Conservation (phyloP, 2,113 vertebrate genomes). For the Pogona vitticeps region DNA sequence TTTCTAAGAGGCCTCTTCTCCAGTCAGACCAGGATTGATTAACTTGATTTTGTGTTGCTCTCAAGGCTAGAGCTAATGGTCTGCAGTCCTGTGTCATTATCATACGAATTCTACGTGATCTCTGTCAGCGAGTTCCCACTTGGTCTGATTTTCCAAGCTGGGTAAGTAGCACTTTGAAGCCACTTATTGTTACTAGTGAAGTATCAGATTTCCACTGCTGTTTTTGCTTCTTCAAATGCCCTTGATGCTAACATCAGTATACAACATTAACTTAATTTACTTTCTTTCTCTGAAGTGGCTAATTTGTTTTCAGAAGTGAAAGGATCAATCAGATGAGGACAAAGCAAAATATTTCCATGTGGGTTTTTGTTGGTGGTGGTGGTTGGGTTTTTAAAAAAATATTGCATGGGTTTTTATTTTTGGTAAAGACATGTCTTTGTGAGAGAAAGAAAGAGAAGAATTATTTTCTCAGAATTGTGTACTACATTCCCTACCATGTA, state of each 20-base stretch:
- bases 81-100: conserved; percentile 98
- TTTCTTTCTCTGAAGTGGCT: not conserved
- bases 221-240: not conserved
- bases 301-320: conserved; percentile 15
- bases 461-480: not conserved
- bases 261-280: not conserved
- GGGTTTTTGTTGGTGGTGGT: too few species aligned
- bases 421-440: not conserved
- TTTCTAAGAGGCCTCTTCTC: conserved; percentile 76
- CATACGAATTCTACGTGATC: conserved; percentile 97
- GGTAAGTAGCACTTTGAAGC: conserved; percentile 81
- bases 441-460: not conserved
- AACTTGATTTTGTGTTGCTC: conserved; percentile 88
- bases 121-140: conserved; percentile 95
- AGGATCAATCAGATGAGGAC: not conserved
- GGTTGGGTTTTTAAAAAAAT: too few species aligned
- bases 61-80: conserved; percentile 99
- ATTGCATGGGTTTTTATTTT: too few species aligned
- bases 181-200: not conserved
- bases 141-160: conserved; percentile 98
- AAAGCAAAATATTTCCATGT: not conserved
- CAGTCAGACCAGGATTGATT: conserved; percentile 72
- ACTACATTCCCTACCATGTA: not conserved
- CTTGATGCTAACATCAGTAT: too few species aligned
- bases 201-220: not conserved